A percentile compares a stretch with the other conserved stretches of the same genome.
These are phyloP conservation scores for Tarsius wallacei DNA, from an alignment of 2,797 vertebrate genomes.

Conservation along the genomic window DNA sequence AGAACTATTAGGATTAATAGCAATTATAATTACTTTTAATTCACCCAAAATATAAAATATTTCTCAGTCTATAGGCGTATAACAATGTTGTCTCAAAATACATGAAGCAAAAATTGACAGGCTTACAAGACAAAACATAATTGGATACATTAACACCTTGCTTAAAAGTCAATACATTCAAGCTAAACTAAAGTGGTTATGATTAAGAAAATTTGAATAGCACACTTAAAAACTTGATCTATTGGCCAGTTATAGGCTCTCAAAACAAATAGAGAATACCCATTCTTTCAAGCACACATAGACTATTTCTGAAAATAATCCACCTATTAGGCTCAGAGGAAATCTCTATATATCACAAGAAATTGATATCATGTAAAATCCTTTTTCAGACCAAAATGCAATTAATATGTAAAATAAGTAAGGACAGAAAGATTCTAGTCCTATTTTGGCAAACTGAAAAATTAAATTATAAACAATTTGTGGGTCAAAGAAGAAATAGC, in stretches of 20 bases:
- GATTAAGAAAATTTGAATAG: constrained; percentile 28
- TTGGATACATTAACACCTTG: background rate
- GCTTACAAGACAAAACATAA: background rate
- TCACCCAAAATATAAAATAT: constrained; percentile 18
- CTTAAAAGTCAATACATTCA: constrained; percentile 47
- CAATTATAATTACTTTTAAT: background rate
- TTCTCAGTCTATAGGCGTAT: background rate
- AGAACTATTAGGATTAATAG: background rate
- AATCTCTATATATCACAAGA: background rate
- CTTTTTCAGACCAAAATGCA: constrained; percentile 8
- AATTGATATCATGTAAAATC: background rate
- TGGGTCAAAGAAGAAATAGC: background rate
- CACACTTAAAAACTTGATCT: background rate
- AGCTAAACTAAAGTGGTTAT: background rate
- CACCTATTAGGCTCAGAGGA: background rate
- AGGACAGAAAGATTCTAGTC: background rate
- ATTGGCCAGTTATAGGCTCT: background rate
- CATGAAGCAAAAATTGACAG: background rate
- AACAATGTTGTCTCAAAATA: constrained; percentile 20
- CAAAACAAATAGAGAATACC: constrained; percentile 24
- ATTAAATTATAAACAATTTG: background rate
- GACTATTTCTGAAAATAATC: constrained; percentile 37
- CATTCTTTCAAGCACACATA: background rate
- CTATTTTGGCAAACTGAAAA: constrained; percentile 13
- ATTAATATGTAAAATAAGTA: constrained; percentile 10